Evolutionary conservation across 2,113 vertebrate genomes (phyloP).

Genomic region (Cyanoliseus patagonus): DNA sequence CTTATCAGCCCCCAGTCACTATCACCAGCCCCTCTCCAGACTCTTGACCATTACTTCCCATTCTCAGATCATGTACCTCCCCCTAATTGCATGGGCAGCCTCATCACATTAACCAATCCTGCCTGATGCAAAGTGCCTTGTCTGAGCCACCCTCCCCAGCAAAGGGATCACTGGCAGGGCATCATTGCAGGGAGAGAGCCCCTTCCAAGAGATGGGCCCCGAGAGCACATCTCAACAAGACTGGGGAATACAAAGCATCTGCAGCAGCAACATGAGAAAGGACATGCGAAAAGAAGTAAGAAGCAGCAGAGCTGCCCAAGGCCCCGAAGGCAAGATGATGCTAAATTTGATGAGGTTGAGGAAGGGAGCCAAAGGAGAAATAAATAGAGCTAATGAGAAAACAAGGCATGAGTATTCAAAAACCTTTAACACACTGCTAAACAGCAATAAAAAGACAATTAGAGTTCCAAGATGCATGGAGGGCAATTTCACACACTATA

Average conservation of each 20-base stretch:
- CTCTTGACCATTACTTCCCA: background rate
- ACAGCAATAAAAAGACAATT: constrained; percentile 71
- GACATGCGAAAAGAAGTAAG: background rate
- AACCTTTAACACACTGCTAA: constrained; percentile 63
- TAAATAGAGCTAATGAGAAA: constrained; percentile 63
- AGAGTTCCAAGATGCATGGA: constrained; percentile 30
- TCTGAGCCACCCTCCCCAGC: background rate
- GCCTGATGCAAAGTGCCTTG: background rate
- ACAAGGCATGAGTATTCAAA: constrained; percentile 56
- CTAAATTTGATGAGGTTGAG: constrained; percentile 32
- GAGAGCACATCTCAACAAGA: rapidly evolving
- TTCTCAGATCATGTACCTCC: background rate
- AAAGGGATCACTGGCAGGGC: background rate
- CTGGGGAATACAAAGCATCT: background rate
- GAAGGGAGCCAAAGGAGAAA: constrained; percentile 57
- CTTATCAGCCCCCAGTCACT: background rate
- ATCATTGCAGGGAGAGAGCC: background rate
- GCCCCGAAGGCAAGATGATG: background rate
- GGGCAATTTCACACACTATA: constrained; percentile 51
- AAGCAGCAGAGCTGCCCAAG: background rate
- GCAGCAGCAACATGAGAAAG: background rate
- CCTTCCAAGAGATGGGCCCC: background rate
- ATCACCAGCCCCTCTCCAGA: background rate
- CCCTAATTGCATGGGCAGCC: background rate
- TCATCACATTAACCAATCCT: rapidly evolving